Percentiles rank a stretch among this genome's conserved stretches.
phyloP scores from a whole-genome alignment of 2,888 invertebrate genomes.

The Leptinotarsa haldemani region DNA sequence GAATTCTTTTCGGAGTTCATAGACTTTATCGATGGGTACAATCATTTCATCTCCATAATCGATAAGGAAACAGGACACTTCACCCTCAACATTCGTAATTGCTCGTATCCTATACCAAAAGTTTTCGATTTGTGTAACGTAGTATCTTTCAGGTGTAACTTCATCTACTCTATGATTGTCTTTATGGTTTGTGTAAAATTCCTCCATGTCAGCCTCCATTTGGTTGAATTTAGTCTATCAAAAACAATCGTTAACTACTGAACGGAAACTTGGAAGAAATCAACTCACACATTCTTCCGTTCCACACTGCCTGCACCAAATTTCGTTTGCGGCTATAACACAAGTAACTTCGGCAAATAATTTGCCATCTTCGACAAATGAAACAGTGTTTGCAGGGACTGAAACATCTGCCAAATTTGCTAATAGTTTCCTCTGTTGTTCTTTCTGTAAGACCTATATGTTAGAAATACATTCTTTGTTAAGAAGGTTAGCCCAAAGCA shows the following conservation, averaged over 20 bases:
- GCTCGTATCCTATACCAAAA: conserved; percentile 67
- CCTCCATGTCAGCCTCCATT: conserved; percentile 63
- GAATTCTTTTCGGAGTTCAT: conserved; percentile 74
- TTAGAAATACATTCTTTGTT: conserved; percentile 42
- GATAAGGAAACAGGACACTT: conserved; percentile 73
- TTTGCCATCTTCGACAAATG: conserved; percentile 61
- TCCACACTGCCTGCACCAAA: conserved; percentile 69
- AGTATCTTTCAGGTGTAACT: conserved; percentile 63
- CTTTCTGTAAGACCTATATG: conserved; percentile 63
- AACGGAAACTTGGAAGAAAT: background rate
- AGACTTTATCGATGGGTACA: conserved; percentile 70
- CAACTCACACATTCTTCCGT: conserved; percentile 67
- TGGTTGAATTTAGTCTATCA: conserved; percentile 62
- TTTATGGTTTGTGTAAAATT: conserved; percentile 58
- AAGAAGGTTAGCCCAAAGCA: conserved; percentile 43
- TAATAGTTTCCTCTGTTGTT: conserved; percentile 43
- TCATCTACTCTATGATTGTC: conserved; percentile 40
- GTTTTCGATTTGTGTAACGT: conserved; percentile 64
- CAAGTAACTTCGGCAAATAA: conserved; percentile 65
- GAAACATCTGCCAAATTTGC: conserved; percentile 55
- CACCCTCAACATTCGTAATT: conserved; percentile 54
- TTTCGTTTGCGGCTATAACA: conserved; percentile 65
- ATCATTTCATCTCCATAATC: conserved; percentile 80
- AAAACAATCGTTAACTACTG: conserved; percentile 1
- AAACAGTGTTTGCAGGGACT: conserved; percentile 61